Evolutionary conservation across 2,113 vertebrate species (phyloP), one percentile per base, ranked within the genome.

Genomic region (Alethe castanea): DNA sequence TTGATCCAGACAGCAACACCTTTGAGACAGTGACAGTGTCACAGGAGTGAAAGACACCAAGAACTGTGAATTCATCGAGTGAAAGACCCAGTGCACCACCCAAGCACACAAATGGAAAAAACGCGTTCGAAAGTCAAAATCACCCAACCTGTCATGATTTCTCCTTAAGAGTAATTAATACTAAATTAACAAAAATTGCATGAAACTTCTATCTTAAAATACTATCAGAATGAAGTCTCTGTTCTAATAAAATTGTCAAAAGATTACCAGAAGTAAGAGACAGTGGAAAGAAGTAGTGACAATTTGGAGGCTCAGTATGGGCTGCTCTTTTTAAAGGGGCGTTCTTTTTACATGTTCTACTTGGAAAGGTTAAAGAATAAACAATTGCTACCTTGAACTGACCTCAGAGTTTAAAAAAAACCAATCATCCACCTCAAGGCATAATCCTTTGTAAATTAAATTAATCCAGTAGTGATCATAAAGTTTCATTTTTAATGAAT

Each of bases 41-140:
- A 91, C 60, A 56, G 9, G 31, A 64, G 29, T 13, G 33, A 80
- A 35, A 86, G 24, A 18, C 62, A 66, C n/a, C 47, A 52, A 22
- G 31, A n/a, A 7, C 42, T 31, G 24, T 8, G 50, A 18, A 59
- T 59, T n/a, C 67, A 69, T 19, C 0, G 0, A 53, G 24, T 25
- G 71, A 36, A n/a, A 48, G 38, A 47, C 12, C 16, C 56, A 36
- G 15, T 1, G 25, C 66, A 66, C 16, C 38, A 69, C 28, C 18
- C 26, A 29, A 47, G 48, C 14, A 38, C 13, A 82, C 22, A 57
- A 81, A 88, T 8, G 19, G 47, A 57, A 86, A 35, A 64, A 57
- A 65, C 6, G 6, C 3, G 5, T 47, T 88, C 31, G 33, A 45
- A 78, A 69, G 28, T 8, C 73, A 65, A 79, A 88, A 29, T 47